These are phyloP conservation scores for Hypanus sabinus DNA, from an alignment of 2,113 vertebrate species.

Conservation along the genomic window DNA sequence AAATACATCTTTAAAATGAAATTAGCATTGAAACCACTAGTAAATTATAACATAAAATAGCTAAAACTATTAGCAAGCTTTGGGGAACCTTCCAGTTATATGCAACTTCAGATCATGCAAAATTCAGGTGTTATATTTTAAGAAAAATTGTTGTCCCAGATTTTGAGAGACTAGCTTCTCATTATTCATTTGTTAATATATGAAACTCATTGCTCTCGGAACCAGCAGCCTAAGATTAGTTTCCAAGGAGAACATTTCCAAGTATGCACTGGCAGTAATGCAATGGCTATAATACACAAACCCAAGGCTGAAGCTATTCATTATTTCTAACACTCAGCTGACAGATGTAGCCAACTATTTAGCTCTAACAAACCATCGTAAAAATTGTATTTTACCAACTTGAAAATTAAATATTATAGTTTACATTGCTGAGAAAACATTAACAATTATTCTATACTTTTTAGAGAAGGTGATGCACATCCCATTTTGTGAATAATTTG, in stretches of 20 bases:
- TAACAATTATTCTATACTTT: background rate
- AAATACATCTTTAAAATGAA: background rate
- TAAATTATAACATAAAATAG: background rate
- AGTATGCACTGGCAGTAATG: background rate
- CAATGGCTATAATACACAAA: background rate
- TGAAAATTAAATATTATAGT: background rate
- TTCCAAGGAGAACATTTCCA: background rate
- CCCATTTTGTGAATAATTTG: background rate
- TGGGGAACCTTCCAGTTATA: background rate
- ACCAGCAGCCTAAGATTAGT: background rate
- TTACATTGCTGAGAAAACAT: background rate
- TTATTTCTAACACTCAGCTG: conserved; percentile 3
- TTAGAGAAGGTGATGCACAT: too few relatives aligned
- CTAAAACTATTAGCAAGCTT: background rate
- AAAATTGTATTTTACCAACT: background rate
- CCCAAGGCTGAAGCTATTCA: background rate
- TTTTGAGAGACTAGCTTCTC: background rate
- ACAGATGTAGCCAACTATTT: background rate
- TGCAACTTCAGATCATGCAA: background rate
- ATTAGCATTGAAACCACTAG: background rate
- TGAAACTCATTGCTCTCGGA: background rate
- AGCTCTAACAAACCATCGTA: background rate
- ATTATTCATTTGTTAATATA: background rate
- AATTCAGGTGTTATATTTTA: background rate
- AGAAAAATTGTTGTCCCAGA: background rate